Conservation (phyloP, 2,113 vertebrate species). For the Myotis brandtii region DNA sequence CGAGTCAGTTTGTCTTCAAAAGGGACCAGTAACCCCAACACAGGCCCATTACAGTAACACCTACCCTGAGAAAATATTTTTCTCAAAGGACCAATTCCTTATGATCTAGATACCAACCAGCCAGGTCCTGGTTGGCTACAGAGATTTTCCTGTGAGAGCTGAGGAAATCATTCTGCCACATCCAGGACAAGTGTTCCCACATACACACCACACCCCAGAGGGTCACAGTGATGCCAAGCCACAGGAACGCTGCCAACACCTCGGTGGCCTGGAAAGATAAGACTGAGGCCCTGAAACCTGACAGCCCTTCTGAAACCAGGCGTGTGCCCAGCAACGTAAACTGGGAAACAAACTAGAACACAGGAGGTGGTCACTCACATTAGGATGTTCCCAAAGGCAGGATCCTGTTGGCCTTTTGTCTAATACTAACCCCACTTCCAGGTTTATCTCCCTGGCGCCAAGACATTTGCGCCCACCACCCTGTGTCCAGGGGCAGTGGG, state of each 20-base stretch:
- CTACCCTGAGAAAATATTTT: conserved; percentile 4
- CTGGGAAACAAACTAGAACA: not conserved
- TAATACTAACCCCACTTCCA: conserved; percentile 58
- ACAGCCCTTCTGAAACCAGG: conserved; percentile 9
- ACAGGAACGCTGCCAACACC: not conserved
- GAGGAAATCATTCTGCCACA: not conserved
- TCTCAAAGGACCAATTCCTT: not conserved
- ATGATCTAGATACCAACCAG: conserved; percentile 29
- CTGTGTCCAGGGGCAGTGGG: not conserved
- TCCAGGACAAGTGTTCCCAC: not conserved
- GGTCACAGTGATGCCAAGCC: conserved; percentile 66
- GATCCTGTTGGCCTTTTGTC: conserved; percentile 56
- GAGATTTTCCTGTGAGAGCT: not conserved
- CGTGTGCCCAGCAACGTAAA: conserved; percentile 60
- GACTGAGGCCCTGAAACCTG: not conserved
- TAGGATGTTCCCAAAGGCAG: conserved; percentile 10
- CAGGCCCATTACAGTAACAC: not conserved
- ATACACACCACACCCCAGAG: not conserved
- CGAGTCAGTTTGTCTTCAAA: not conserved
- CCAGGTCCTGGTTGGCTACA: not conserved
- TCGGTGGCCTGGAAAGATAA: conserved; percentile 29
- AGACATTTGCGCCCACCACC: not conserved
- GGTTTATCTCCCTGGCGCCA: conserved; percentile 11
- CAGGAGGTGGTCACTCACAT: conserved; percentile 60
- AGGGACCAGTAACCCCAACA: not conserved